Evolutionary conservation across 2,888 invertebrate genomes (phyloP).

Genomic region (Erebia palarica): DNA sequence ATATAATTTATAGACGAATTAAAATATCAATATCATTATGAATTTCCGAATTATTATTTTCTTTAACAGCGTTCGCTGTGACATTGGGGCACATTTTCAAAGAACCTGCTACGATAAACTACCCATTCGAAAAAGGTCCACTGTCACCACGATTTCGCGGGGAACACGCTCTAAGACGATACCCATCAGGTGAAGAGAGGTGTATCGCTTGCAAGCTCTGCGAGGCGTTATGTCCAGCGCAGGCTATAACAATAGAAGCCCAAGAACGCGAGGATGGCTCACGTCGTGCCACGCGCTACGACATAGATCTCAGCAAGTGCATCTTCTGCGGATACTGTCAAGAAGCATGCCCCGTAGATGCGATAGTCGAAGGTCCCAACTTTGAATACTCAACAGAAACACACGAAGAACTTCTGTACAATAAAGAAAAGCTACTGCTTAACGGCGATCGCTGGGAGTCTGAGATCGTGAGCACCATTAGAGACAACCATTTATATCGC

Average conservation of each 20-base stretch:
- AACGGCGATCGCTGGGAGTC: conserved; percentile 99
- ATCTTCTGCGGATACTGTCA: conserved; percentile 99
- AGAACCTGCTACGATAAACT: conserved; percentile 99
- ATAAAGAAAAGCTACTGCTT: conserved; percentile 97
- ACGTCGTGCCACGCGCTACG: conserved; percentile 97
- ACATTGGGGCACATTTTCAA: conserved; percentile 85
- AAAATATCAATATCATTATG: too few species aligned
- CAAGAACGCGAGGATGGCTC: conserved; percentile 97
- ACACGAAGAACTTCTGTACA: conserved; percentile 98
- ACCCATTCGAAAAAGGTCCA: conserved; percentile 99
- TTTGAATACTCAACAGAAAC: conserved; percentile 99
- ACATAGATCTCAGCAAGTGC: conserved; percentile 98
- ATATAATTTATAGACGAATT: too few species aligned
- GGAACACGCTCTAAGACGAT: conserved; percentile 98
- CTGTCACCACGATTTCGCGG: conserved; percentile 98
- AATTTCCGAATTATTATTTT: not conserved
- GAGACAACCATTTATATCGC: conserved; percentile 70
- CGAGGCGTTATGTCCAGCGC: conserved; percentile 99
- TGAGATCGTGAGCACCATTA: conserved; percentile 96
- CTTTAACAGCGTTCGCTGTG: conserved; percentile 87
- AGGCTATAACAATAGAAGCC: conserved; percentile 99
- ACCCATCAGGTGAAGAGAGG: conserved; percentile 98
- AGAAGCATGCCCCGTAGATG: conserved; percentile 98
- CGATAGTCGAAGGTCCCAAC: conserved; percentile 99
- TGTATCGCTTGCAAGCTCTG: conserved; percentile 99